Evolutionary conservation across 1,140 invertebrate genomes (phyloP), one percentile per base, ranked within the genome.

Genomic region (Acromyrmex heyeri): DNA sequence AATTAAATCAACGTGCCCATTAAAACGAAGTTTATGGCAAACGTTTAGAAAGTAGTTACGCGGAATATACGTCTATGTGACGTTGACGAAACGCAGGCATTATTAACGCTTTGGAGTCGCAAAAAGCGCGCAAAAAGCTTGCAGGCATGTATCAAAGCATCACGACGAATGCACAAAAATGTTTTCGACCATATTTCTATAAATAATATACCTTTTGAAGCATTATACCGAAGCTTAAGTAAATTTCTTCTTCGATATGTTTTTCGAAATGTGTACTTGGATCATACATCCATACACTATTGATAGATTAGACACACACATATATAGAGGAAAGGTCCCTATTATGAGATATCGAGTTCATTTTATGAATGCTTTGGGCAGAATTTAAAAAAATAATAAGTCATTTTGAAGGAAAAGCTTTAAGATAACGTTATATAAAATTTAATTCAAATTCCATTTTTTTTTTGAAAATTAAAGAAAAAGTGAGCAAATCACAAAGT

Each of bases 1-100:
- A 78, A 85, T 78, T 76, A 78, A 76, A 85, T 76, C 82, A 65
- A 78, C 82, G 44, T 34, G 30, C 38, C 55, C 38, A 73, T 82
- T 73, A 73, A 73, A 82, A 82, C 30, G 18, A 73, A 83, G 79
- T 75, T 83, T 75, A 75, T 50, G 67, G 53, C 34, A 48, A 83
- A 83, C 62, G 79, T 62, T 83, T 75, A 73, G 62, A 75, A 83
- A 83, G 69, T 75, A 61, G 24, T 67, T 7, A 38, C 38, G 55
- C 18, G 79, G 24, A 30, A 73, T 59, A 73, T 48, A 55, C 34
- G 21, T 44, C 24, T 65, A 24, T 44, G 21, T 14, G 12, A 62
- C 64, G 50, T 70, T 57, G 77, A 81, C 53, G 64, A 81, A 81
- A 72, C 50, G 78, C 65, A 57, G 67, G 65, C 65, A 57, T 81